Conservation (phyloP, 2,888 invertebrate species). For the Latheticus oryzae region DNA sequence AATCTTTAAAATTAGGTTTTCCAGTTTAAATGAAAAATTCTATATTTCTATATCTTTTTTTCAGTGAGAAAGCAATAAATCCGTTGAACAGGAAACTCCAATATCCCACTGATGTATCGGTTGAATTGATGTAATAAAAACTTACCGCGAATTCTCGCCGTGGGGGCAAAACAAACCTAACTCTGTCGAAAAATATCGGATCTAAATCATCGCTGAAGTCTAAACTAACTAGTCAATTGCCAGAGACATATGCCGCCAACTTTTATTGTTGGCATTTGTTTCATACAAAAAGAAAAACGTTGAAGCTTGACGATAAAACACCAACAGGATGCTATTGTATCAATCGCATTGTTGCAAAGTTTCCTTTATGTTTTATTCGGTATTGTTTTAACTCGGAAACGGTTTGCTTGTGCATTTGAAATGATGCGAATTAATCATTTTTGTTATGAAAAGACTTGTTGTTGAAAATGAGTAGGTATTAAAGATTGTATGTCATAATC, state of each 20-base stretch:
- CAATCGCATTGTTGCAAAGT: slow-evolving; percentile 9
- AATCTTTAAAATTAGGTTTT: too few relatives aligned
- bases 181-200: slow-evolving; percentile 18
- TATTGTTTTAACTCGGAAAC: slow-evolving; percentile 8
- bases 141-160: slow-evolving; percentile 9
- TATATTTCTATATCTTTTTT: slow-evolving; percentile 1
- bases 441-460: too few relatives aligned
- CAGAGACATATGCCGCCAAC: slow-evolving; percentile 29
- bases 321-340: slow-evolving; percentile 23
- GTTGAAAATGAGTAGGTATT: too few relatives aligned
- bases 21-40: background rate
- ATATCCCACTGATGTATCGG: slow-evolving; percentile 9
- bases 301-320: slow-evolving; percentile 19
- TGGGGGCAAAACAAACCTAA: slow-evolving; percentile 14
- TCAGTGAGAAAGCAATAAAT: slow-evolving; percentile 17
- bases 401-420: slow-evolving; percentile 21
- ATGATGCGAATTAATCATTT: slow-evolving; percentile 15
- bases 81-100: slow-evolving; percentile 10
- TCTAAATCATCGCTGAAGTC: slow-evolving; percentile 33
- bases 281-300: slow-evolving; percentile 12
- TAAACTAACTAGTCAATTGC: slow-evolving; percentile 32
- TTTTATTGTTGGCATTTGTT: slow-evolving; percentile 23
- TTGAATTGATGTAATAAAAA: slow-evolving; percentile 23
- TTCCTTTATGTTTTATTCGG: slow-evolving; percentile 10
- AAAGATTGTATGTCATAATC: too few relatives aligned